Evolutionary conservation across 2,113 vertebrate species (phyloP).

Genomic region (Pampusana beccarii): DNA sequence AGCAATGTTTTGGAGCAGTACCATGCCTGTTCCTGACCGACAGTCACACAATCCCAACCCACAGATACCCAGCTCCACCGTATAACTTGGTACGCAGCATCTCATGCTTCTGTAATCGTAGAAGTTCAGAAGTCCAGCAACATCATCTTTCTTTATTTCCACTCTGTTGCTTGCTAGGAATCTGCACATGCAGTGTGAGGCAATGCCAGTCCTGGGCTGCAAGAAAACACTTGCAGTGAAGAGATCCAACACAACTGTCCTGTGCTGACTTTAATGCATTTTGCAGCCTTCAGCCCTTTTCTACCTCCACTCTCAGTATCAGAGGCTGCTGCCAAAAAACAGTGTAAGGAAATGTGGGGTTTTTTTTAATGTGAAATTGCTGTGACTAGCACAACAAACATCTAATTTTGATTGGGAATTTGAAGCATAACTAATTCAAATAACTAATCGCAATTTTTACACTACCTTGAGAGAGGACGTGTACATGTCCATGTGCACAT

Average conservation of each 20-base stretch:
- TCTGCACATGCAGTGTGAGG: accelerated
- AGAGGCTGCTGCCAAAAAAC: not conserved
- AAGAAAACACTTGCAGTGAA: not conserved
- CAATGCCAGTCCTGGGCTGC: not conserved
- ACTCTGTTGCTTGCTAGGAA: not conserved
- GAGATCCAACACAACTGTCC: not conserved
- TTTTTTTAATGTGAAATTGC: not conserved
- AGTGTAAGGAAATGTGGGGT: not conserved
- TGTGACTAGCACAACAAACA: not conserved
- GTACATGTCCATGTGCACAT: not conserved
- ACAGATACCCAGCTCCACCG: accelerated
- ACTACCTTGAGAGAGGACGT: not conserved
- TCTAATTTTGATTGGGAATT: not conserved
- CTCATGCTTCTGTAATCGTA: not conserved
- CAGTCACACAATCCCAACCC: not conserved
- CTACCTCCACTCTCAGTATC: not conserved
- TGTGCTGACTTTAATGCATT: not conserved
- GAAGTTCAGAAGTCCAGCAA: not conserved
- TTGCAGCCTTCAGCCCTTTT: not conserved
- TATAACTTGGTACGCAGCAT: too few relatives aligned
- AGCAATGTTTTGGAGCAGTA: not conserved
- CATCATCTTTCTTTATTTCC: not conserved
- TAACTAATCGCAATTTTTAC: constrained; percentile 4
- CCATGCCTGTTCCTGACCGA: not conserved
- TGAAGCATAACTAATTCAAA: not conserved